phyloP scores from a whole-genome alignment of 37 sponge, comb jelly and placozoan genomes.

The Agelas oroides region DNA sequence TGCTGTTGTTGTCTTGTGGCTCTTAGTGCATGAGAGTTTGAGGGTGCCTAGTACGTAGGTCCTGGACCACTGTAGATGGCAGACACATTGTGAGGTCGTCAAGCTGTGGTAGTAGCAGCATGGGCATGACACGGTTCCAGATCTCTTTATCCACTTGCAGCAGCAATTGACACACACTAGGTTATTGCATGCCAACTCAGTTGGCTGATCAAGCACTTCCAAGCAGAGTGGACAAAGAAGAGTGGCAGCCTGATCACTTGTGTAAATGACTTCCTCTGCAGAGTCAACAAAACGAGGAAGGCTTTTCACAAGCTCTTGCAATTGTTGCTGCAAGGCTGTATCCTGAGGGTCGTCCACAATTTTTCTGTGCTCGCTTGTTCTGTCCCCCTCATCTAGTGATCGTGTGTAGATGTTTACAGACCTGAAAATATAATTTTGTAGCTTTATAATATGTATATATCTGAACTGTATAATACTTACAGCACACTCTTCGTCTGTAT shows the following conservation, averaged over 20 bases:
- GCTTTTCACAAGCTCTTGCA: neutral
- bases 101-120: conserved; percentile 9
- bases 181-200: neutral
- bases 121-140: neutral
- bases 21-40: neutral
- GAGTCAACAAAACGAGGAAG: neutral
- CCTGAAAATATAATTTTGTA: neutral
- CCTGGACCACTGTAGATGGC: neutral
- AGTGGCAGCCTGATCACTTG: neutral
- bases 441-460: neutral
- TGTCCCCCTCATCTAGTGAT: neutral
- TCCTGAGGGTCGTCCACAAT: neutral
- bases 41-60: conserved; percentile 4
- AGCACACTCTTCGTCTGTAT: conserved; percentile 2
- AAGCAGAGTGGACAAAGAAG: neutral
- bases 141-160: conserved; percentile 1
- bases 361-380: conserved; percentile 2
- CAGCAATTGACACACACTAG: conserved; percentile 17
- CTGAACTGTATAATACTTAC: neutral
- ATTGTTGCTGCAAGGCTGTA: no score
- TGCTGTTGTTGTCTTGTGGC: neutral
- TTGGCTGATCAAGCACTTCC: neutral
- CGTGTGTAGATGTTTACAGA: neutral
- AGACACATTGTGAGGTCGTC: neutral
- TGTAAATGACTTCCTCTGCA: neutral